Base-by-base conservation (phyloP, 2,113 vertebrate species). In the Podilymbus podiceps region DNA sequence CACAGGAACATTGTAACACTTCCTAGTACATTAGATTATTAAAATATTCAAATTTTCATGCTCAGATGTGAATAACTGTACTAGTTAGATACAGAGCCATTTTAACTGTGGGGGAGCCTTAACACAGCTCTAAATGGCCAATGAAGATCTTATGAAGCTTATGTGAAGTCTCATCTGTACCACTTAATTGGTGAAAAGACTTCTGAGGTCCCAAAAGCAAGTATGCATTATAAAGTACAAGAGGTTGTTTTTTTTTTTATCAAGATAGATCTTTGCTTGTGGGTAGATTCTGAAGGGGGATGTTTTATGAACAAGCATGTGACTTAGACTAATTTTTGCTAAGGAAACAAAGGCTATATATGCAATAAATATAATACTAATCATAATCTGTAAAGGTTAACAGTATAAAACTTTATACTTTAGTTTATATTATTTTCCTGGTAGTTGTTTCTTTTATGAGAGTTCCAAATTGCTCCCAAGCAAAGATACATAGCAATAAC, bases 401-500 rank as follows among this genome's bases (percentile, higher is more conserved):
- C 22, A 24, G 25, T 77, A 72, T 81, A 55, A 91, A 85, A 92
- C 85, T 59, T 84, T 56, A 52, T 84, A 28, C 20, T 68, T 79
- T 87, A 56, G 24, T 75, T 77, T 83, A 72, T 33, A 67, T 96
- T 91, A 63, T 44, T 52, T 56, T 94, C 28, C 67, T 90, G 88
- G 25, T 82, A 72, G 58, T 40, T 95, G 52, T 94, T 95, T 87
- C 68, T 92, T 97, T 94, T 94, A 81, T 96, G 92, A 91, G 91
- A 67, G 75, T 94, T 97, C 68, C 62, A 95, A 79, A 93, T 94
- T 91, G 68, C 63, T 97, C 88, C 81, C 85, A 92, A 76, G 77
- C 46, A 97, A 97, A 95, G 81, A 88, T 46, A 40, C 84, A 73
- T 75, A 94, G 84, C 92, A 97, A 91, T 97, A 97, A 92, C 72